Evolutionary conservation across 1,140 invertebrate genomes (phyloP).

Genomic region (Zaprionus vittiger): DNA sequence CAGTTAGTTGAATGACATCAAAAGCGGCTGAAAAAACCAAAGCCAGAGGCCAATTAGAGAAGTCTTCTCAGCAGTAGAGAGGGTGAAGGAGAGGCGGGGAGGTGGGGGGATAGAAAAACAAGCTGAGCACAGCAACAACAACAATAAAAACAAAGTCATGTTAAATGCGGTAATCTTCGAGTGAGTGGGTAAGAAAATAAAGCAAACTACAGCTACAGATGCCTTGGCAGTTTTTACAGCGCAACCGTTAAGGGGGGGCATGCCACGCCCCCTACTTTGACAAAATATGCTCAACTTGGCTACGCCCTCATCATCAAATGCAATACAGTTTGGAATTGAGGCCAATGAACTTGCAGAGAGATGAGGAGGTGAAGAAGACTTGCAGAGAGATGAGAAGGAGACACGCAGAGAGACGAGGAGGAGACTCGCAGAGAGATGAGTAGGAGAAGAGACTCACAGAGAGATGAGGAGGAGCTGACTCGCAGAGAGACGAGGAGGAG

Average conservation of each 20-base stretch:
- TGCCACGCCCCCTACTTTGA: constrained; percentile 31
- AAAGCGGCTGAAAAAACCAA: constrained; percentile 41
- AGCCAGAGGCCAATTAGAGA: constrained; percentile 50
- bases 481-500: constrained; percentile 12
- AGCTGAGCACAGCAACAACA: constrained; percentile 27
- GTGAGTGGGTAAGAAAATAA: constrained; percentile 22
- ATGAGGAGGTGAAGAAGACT: background rate
- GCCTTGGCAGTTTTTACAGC: constrained; percentile 45
- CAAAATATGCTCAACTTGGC: constrained; percentile 32
- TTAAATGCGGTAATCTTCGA: constrained; percentile 51
- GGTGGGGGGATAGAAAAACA: constrained; percentile 46
- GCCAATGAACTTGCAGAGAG: constrained; percentile 68
- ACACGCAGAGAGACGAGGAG: constrained; percentile 3
- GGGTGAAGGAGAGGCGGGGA: background rate
- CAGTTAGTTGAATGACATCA: constrained; percentile 61
- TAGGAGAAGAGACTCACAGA: background rate
- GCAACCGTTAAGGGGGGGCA: constrained; percentile 7
- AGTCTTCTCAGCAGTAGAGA: constrained; percentile 8
- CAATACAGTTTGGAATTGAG: constrained; percentile 53
- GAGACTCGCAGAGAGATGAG: constrained; percentile 38
- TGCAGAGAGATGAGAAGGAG: background rate
- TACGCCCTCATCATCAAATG: constrained; percentile 45
- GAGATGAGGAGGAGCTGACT: no score
- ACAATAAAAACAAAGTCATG: constrained; percentile 40
- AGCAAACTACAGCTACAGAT: constrained; percentile 49